Evolutionary conservation across 2,797 vertebrate genomes (phyloP), one percentile per base, ranked within the genome.

Genomic region (Pempheris klunzingeri): DNA sequence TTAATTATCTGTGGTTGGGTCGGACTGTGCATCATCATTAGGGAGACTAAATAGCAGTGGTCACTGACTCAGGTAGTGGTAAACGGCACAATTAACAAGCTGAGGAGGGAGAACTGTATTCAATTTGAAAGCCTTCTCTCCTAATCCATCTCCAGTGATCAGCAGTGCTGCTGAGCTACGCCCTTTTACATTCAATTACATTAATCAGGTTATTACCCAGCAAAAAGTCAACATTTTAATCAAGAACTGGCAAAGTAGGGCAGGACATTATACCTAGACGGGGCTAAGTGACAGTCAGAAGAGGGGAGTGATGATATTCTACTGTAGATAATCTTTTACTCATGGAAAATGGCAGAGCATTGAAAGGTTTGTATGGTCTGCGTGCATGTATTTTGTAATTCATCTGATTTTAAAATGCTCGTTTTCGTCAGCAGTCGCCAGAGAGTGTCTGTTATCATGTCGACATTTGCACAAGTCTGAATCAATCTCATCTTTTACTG

Each of bases 111-210:
- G 96, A 97, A 96, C 96, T 96, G 95, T 98, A 98, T 98, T 98
- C 97, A 99, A 97, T 98, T 97, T 97, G 93, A 97, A 97, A 96
- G 96, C 98, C 96, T 99, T 99, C 97, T 96, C 96, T 98, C 97
- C 96, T 97, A 98, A 99, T 99, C 97, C 97, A 99, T 99, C 98
- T 98, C 96, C 93, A 94, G 96, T 98, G 97, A 99, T 99, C 98
- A 99, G 95, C 94, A 83, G 94, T 95, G 96, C 94, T 98, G 97
- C 95, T 95, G 97, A 97, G 97, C 96, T 97, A 97, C 91, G 75
- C 95, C 95, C 96, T 98, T 98, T 97, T 98, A 98, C 97, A 97
- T 97, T 98, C 97, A 98, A 97, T 98, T 98, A 98, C 96, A 97
- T 98, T 99, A 98, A 98, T 99, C 97, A 96, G 97, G 96, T 97